Evolutionary conservation across 1,140 invertebrate species (phyloP), one percentile per base, ranked within the genome.

Genomic region (Zeugodacus cucurbitae): DNA sequence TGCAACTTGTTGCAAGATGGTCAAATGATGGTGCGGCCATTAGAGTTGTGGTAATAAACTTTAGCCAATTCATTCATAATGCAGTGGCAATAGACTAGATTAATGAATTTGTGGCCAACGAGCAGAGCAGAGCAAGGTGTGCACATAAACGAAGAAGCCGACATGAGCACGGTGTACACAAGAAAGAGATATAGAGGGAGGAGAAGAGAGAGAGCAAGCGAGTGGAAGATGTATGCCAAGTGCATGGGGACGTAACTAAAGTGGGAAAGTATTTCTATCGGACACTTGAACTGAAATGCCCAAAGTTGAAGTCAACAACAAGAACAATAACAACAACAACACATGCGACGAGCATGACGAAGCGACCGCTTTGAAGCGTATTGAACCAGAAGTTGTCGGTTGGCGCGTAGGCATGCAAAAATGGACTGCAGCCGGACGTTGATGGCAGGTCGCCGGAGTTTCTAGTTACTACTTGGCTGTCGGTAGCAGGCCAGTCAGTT

Each of bases 51-150:
- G 74, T 41, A 44, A 48, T 82, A 82, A 82, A 82, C 74, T 82
- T 82, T 48, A 54, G 41, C 74, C 74, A 82, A 82, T 82, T 82
- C 74, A 82, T 82, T 82, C 74, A 82, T 82, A 82, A 82, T 82
- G n/a, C n/a, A 82, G 17, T 41, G 70, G 74, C 74, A 48, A 82
- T 44, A 82, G 74, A 82, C 44, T 48, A 29, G 74, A 82, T 48
- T 82, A 82, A 82, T 82, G 74, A 82, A 82, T 82, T 82, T 82
- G 74, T 26, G 74, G 74, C 41, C 3, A 82, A 5, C 44, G 41
- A 26, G 22, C 58, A 5, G 48, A 54, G 14, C 48, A 54, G 58
- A 62, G 74, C 74, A 48, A 82, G 74, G 74, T 82, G 74, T 48
- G 20, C 26, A 48, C 22, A n/a, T 4, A 44, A 17, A 22, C 37